Evolutionary conservation across 2,888 invertebrate species (phyloP).

Genomic region (Erebia ligea): DNA sequence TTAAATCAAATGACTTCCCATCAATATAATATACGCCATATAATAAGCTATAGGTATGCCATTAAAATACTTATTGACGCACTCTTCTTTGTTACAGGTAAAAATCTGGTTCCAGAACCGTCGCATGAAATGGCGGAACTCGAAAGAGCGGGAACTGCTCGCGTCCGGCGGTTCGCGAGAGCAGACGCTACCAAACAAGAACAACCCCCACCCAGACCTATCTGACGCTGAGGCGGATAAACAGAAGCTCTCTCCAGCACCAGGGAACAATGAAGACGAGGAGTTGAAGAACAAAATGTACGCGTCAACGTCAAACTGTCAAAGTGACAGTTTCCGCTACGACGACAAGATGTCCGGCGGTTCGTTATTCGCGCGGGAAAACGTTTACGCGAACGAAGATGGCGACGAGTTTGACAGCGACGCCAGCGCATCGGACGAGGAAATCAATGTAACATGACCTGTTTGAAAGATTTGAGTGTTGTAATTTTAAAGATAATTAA

Average conservation of each 20-base stretch:
- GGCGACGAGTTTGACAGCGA: slow-evolving; percentile 79
- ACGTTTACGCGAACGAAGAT: slow-evolving; percentile 63
- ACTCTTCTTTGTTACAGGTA: slow-evolving; percentile 68
- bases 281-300: slow-evolving; percentile 64
- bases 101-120: slow-evolving; percentile 96
- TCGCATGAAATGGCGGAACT: slow-evolving; percentile 99
- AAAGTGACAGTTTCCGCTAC: slow-evolving; percentile 59
- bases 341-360: slow-evolving; percentile 70
- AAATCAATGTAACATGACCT: slow-evolving; percentile 94
- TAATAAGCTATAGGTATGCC: too few species aligned
- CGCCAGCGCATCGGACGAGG: slow-evolving; percentile 89
- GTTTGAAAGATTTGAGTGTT: slow-evolving; percentile 49
- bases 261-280: slow-evolving; percentile 72
- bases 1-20: too few species aligned
- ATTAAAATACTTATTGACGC: background rate
- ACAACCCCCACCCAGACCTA: slow-evolving; percentile 97
- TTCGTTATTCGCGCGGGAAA: slow-evolving; percentile 60
- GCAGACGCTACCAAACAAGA: slow-evolving; percentile 97
- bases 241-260: slow-evolving; percentile 85
- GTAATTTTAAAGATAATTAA: background rate
- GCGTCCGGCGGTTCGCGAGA: slow-evolving; percentile 97
- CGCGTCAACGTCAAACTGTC: slow-evolving; percentile 62
- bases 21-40: too few species aligned
- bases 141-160: slow-evolving; percentile 96
- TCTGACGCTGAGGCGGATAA: slow-evolving; percentile 94